Evolutionary conservation across 2,888 invertebrate species (phyloP).

Genomic region (Ichneumoninae sp.): DNA sequence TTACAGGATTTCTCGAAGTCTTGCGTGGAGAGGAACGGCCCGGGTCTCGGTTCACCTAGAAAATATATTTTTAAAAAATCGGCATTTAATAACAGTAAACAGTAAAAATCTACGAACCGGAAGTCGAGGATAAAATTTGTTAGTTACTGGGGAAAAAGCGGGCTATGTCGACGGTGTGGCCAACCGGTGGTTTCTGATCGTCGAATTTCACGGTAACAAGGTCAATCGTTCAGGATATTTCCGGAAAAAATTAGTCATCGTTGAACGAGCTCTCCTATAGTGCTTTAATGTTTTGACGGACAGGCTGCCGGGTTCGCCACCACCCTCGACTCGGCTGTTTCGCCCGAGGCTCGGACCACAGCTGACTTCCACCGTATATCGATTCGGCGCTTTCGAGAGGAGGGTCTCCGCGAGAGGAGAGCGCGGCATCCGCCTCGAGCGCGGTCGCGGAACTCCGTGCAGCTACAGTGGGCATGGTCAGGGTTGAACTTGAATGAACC

Average conservation of each 20-base stretch:
- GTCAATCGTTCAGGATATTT: neutral
- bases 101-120: neutral
- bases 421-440: neutral
- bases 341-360: slow-evolving; percentile 59
- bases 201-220: neutral
- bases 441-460: slow-evolving; percentile 16
- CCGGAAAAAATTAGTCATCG: neutral
- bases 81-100: neutral
- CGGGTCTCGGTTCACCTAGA: slow-evolving; percentile 27
- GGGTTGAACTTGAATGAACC: slow-evolving; percentile 48
- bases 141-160: neutral
- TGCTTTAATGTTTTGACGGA: neutral
- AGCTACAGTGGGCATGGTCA: slow-evolving; percentile 43
- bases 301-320: neutral
- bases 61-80: neutral
- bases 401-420: neutral
- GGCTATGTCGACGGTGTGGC: neutral
- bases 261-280: neutral
- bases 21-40: neutral
- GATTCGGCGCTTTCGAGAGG: slow-evolving; percentile 57
- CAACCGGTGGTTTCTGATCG: neutral
- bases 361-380: slow-evolving; percentile 68
- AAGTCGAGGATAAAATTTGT: neutral
- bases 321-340: slow-evolving; percentile 27
- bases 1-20: slow-evolving; percentile 51